phyloP scores from a whole-genome alignment of 2,888 invertebrate genomes.

The Cantharis flavilabris region DNA sequence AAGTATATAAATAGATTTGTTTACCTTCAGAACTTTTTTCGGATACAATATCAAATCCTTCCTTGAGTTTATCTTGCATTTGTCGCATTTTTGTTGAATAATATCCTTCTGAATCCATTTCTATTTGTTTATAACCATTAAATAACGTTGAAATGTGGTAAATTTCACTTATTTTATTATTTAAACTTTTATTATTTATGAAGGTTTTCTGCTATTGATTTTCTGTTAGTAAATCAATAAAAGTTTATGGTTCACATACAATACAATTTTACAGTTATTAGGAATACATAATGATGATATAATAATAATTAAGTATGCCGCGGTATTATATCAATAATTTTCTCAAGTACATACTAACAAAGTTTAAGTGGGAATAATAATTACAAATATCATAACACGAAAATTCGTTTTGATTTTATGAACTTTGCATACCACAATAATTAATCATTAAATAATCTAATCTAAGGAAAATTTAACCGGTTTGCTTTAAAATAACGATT shows the following conservation, averaged over 20 bases:
- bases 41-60: slow-evolving; percentile 40
- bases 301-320: background rate
- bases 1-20: slow-evolving; percentile 47
- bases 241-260: background rate
- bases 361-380: background rate
- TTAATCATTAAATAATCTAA: background rate
- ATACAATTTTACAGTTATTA: background rate
- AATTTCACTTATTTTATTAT: background rate
- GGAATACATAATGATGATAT: background rate
- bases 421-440: background rate
- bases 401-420: background rate
- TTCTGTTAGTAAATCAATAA: background rate
- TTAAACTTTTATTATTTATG: background rate
- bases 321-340: background rate
- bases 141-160: background rate
- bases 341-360: background rate
- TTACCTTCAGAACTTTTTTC: slow-evolving; percentile 48
- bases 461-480: background rate
- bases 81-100: slow-evolving; percentile 41
- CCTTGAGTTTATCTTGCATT: slow-evolving; percentile 45
- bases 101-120: slow-evolving; percentile 28
- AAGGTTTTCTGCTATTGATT: background rate
- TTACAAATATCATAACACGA: background rate
- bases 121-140: background rate
- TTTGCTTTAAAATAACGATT: background rate